These are phyloP conservation scores for Eupithecia insigniata DNA, from an alignment of 2,888 invertebrate species.

Conservation along the genomic window DNA sequence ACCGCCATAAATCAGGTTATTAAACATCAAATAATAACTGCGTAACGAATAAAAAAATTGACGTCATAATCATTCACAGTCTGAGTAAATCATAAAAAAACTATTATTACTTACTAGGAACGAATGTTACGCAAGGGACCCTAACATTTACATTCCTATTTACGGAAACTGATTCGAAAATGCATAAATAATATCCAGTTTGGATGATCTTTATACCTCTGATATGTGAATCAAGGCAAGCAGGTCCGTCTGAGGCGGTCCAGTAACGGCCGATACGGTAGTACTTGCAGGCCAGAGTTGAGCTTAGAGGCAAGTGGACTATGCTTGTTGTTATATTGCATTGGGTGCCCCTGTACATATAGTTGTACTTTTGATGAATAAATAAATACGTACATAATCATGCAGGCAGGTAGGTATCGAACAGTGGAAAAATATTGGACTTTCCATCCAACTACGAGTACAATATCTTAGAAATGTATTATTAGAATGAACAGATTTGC, in stretches of 20 bases:
- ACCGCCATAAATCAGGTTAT: background rate
- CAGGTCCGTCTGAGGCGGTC: background rate
- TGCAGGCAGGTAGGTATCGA: background rate
- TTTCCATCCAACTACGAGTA: background rate
- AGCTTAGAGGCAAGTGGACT: background rate
- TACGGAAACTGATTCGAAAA: constrained; percentile 11
- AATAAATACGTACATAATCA: background rate
- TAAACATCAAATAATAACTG: background rate
- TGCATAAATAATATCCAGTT: constrained; percentile 13
- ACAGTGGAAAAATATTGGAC: background rate
- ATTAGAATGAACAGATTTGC: background rate
- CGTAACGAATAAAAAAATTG: background rate
- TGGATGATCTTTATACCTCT: constrained; percentile 17
- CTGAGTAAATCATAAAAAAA: background rate
- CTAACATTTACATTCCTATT: constrained; percentile 3
- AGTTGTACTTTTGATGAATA: background rate
- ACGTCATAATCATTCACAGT: background rate
- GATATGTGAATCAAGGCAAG: constrained; percentile 23
- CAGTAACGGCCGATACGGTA: background rate
- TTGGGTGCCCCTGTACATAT: no score
- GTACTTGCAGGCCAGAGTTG: background rate
- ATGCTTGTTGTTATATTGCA: no score
- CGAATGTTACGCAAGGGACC: constrained; percentile 5
- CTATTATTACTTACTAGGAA: background rate
- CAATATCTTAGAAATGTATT: background rate